phyloP scores from a whole-genome alignment of 2,888 invertebrate genomes.

The Leucania comma region DNA sequence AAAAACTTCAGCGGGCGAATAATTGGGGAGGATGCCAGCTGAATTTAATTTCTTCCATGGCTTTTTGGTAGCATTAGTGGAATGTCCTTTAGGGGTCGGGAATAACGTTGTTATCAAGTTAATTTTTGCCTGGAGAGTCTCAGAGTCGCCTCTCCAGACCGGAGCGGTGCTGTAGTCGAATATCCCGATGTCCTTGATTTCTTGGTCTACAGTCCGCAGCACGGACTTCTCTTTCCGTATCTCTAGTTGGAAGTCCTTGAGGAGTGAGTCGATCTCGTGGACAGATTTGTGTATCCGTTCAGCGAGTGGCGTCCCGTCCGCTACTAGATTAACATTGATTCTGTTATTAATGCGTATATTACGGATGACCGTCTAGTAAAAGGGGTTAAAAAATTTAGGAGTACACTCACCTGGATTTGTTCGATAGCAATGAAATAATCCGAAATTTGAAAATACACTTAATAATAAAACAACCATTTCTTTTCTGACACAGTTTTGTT shows the following conservation, averaged over 20 bases:
- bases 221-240: conserved; percentile 5
- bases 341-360: not conserved
- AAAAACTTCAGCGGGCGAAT: not conserved
- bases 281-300: conserved; percentile 11
- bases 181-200: not conserved
- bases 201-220: not conserved
- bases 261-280: conserved; percentile 11
- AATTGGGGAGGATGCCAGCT: not conserved
- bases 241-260: conserved; percentile 15
- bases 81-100: not conserved
- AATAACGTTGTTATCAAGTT: not conserved
- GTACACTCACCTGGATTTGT: conserved; percentile 1
- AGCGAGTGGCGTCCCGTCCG: not conserved
- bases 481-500: not conserved
- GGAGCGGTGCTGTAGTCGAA: not conserved
- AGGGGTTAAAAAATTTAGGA: too few relatives aligned
- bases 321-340: conserved; percentile 15
- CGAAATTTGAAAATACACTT: conserved; percentile 22
- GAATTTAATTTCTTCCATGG: not conserved
- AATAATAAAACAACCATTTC: conserved; percentile 17
- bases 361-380: not conserved
- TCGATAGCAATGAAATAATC: not conserved
- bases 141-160: not conserved
- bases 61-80: too few relatives aligned
- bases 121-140: not conserved